Evolutionary conservation across 2,113 vertebrate genomes (phyloP).

Genomic region (Trogon surrucura): DNA sequence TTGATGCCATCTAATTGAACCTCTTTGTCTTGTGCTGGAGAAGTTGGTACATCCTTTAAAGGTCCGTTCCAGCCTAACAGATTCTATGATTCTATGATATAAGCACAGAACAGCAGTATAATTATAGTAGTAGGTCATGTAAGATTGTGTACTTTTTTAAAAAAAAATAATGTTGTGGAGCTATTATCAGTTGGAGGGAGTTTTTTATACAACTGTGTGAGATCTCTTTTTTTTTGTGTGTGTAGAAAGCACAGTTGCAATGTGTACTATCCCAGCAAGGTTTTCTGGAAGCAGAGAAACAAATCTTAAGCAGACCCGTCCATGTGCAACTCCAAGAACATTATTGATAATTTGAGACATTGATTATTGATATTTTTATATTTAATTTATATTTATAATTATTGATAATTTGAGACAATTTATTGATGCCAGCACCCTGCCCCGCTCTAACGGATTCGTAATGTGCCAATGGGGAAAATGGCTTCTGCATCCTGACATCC

Average conservation of each 20-base stretch:
- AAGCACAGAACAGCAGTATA: background rate
- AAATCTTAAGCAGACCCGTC: background rate
- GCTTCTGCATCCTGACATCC: background rate
- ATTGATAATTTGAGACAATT: background rate
- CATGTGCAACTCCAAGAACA: background rate
- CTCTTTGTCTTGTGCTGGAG: background rate
- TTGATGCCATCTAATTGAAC: background rate
- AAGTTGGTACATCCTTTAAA: background rate
- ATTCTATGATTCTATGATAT: too few relatives aligned
- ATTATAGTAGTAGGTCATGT: too few relatives aligned
- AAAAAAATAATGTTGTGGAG: background rate
- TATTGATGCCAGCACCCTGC: background rate
- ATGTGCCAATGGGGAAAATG: accelerated
- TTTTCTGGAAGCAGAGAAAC: background rate
- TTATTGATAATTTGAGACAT: background rate
- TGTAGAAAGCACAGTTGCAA: background rate
- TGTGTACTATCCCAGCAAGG: background rate
- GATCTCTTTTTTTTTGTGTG: too few relatives aligned
- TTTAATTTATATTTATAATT: too few relatives aligned
- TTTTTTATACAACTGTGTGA: too few relatives aligned
- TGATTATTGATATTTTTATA: too few relatives aligned
- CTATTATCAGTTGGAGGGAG: background rate
- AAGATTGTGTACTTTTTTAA: background rate
- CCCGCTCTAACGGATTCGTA: background rate
- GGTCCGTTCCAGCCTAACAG: too few relatives aligned